Conservation (phyloP, 2,888 invertebrate species). For the Piscicola geometra region DNA sequence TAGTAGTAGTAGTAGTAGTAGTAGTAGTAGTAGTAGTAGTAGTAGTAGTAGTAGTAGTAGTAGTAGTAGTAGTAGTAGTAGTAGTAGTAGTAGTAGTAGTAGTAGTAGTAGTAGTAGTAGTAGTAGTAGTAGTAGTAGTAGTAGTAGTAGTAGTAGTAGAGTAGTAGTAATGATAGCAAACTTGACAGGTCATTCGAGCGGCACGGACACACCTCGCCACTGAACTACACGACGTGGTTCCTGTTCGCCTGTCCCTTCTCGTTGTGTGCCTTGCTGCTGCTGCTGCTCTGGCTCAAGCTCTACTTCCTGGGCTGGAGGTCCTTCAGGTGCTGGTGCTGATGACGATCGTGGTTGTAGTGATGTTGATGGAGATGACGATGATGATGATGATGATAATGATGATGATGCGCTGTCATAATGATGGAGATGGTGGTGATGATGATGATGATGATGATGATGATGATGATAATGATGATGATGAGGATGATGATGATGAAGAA, state of each 20-base stretch:
- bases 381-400: not conserved
- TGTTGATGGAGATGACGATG: not conserved
- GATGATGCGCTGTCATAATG: not conserved
- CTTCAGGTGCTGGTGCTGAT: too few species aligned
- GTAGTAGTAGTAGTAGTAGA: slow-evolving; percentile 9
- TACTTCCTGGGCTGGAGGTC: slow-evolving; percentile 15
- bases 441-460: slow-evolving; percentile 21
- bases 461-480: slow-evolving; percentile 23
- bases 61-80: slow-evolving; percentile 9
- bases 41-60: slow-evolving; percentile 9
- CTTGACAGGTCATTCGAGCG: slow-evolving; percentile 3
- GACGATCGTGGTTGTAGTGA: not conserved
- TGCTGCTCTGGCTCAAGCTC: slow-evolving; percentile 41
- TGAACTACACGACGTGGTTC: slow-evolving; percentile 64
- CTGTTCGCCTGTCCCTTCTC: slow-evolving; percentile 69
- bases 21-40: slow-evolving; percentile 9
- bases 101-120: slow-evolving; percentile 9
- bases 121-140: slow-evolving; percentile 9
- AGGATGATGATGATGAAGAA: not conserved
- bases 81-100: slow-evolving; percentile 9
- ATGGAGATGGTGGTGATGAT: not conserved
- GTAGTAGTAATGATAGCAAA: too few species aligned
- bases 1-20: slow-evolving; percentile 9
- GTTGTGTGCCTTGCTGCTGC: slow-evolving; percentile 33
- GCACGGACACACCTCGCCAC: slow-evolving; percentile 35